These are phyloP conservation scores for Rousettus leschenaultii DNA, from an alignment of 2,113 vertebrate genomes.

Conservation along the genomic window DNA sequence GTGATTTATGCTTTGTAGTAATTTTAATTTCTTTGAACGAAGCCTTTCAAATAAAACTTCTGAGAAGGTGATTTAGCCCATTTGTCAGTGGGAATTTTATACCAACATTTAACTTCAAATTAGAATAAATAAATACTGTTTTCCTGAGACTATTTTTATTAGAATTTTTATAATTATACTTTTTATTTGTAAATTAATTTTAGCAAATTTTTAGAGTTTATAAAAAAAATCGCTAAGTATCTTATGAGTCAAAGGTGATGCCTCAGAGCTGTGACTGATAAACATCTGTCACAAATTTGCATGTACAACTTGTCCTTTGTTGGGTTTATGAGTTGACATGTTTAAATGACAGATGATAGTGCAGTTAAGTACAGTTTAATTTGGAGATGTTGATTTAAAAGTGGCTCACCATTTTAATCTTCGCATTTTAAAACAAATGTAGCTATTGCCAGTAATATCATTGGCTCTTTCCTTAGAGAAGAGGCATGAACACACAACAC, in stretches of 20 bases:
- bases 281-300: slow-evolving; percentile 69
- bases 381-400: background rate
- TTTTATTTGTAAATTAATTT: background rate
- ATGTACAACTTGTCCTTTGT: background rate
- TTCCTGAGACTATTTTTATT: slow-evolving; percentile 11
- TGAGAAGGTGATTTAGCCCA: background rate
- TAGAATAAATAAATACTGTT: background rate
- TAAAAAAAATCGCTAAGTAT: background rate
- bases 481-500: background rate
- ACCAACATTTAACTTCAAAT: slow-evolving; percentile 30
- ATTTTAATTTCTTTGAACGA: slow-evolving; percentile 49
- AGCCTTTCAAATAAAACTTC: slow-evolving; percentile 34
- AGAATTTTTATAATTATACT: slow-evolving; percentile 15
- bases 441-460: background rate
- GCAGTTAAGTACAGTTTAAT: background rate
- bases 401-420: slow-evolving; percentile 2
- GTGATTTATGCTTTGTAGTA: background rate
- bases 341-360: slow-evolving; percentile 63
- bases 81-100: slow-evolving; percentile 29
- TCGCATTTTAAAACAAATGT: slow-evolving; percentile 69
- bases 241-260: background rate
- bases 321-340: slow-evolving; percentile 63
- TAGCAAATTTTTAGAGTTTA: background rate
- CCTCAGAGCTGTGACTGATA: background rate
- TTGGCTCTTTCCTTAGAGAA: background rate